Conservation (phyloP, 2,888 invertebrate genomes). For the Stenoptilia bipunctidactyla region DNA sequence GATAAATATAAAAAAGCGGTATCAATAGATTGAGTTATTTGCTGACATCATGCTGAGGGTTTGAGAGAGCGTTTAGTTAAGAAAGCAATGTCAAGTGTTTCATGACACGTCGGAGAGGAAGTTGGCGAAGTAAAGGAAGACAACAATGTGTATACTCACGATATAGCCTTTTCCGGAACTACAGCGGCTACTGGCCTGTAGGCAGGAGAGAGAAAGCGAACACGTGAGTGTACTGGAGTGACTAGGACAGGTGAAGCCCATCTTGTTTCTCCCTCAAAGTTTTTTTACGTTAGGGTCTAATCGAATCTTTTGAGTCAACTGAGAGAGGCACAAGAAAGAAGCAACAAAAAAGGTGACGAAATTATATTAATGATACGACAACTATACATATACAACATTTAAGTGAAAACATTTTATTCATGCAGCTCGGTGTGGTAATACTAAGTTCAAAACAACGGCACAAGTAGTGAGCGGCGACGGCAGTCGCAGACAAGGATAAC, state of each 20-base stretch:
- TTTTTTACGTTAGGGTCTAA: not conserved
- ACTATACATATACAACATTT: slow-evolving; percentile 34
- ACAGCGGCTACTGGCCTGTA: slow-evolving; percentile 91
- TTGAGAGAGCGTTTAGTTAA: slow-evolving; percentile 17
- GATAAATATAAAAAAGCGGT: slow-evolving; percentile 7
- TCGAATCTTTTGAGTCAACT: slow-evolving; percentile 14
- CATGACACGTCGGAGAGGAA: slow-evolving; percentile 31
- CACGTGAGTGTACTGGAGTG: slow-evolving; percentile 63
- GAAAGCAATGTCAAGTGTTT: slow-evolving; percentile 22
- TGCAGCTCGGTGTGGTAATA: slow-evolving; percentile 9
- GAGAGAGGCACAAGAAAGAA: slow-evolving; percentile 34
- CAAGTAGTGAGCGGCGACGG: not conserved
- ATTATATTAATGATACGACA: slow-evolving; percentile 15
- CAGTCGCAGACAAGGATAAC: not conserved
- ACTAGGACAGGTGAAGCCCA: slow-evolving; percentile 44
- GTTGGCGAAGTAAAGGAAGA: slow-evolving; percentile 37
- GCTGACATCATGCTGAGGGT: slow-evolving; percentile 11
- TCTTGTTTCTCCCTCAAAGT: slow-evolving; percentile 41
- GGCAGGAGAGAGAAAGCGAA: slow-evolving; percentile 72
- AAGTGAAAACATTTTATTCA: slow-evolving; percentile 33
- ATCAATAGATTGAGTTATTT: slow-evolving; percentile 5
- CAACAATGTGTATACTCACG: slow-evolving; percentile 80
- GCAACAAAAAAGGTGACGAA: slow-evolving; percentile 36
- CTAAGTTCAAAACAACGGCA: slow-evolving; percentile 6
- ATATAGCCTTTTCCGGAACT: slow-evolving; percentile 95